Percentiles rank a stretch among this genome's conserved stretches.
Evolutionary conservation across 2,113 vertebrate genomes (phyloP).

Genomic region (Microtus montanus): DNA sequence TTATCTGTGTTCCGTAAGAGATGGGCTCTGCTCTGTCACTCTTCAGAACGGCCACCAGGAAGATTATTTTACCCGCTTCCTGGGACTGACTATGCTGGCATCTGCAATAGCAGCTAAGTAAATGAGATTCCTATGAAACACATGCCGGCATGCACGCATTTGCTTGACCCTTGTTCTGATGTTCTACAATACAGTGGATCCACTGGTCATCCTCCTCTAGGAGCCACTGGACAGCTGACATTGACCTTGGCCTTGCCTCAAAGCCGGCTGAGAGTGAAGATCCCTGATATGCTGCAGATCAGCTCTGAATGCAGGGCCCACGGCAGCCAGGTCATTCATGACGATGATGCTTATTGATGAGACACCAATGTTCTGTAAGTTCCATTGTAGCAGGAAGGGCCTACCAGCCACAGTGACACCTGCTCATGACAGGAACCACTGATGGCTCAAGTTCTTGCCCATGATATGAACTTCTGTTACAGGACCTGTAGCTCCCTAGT

Average conservation of each 20-base stretch:
- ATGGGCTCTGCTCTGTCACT: not conserved
- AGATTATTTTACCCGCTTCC: conserved; percentile 77
- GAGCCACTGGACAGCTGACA: conserved; percentile 90
- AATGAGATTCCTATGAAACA: conserved; percentile 95
- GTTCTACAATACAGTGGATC: conserved; percentile 93
- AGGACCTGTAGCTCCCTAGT: not conserved
- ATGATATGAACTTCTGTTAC: not conserved
- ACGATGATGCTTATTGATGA: not conserved
- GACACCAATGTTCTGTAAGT: not conserved
- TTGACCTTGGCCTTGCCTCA: conserved; percentile 89
- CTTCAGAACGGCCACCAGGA: not conserved
- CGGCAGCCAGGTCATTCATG: not conserved
- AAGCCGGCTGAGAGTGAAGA: conserved; percentile 91
- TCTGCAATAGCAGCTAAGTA: conserved; percentile 95
- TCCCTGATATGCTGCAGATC: conserved; percentile 89
- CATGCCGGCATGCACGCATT: conserved; percentile 95
- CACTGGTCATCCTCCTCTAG: conserved; percentile 97
- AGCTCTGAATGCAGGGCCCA: not conserved
- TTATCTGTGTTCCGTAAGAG: conserved; percentile 15
- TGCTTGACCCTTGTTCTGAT: conserved; percentile 94
- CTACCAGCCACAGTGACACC: not conserved
- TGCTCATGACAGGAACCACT: not conserved
- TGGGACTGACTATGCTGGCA: conserved; percentile 79
- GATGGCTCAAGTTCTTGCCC: not conserved
- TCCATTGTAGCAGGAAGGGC: not conserved